Conservation (phyloP, 2,113 vertebrate genomes). For the Lepisosteus osseus region DNA sequence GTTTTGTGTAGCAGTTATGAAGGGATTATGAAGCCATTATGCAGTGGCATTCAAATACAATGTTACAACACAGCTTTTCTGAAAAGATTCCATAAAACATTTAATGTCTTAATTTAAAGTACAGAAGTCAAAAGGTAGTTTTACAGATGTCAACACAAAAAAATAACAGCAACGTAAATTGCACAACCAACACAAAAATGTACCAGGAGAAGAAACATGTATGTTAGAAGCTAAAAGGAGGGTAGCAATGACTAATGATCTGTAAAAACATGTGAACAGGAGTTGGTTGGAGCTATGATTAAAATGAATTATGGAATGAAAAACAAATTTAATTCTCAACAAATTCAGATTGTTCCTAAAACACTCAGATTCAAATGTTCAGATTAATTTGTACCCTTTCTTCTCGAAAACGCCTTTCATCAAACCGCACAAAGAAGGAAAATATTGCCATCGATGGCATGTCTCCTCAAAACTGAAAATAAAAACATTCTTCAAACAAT, state of each 20-base stretch:
- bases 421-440: no score
- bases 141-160: background rate
- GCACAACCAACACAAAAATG: background rate
- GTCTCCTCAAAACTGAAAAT: no score
- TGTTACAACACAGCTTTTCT: background rate
- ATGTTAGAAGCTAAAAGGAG: constrained; percentile 34
- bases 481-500: no score
- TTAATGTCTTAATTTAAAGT: background rate
- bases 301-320: constrained; percentile 27
- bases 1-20: no score
- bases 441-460: no score
- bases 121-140: background rate
- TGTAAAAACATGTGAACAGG: constrained; percentile 24
- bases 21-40: no score
- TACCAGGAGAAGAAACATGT: constrained; percentile 18
- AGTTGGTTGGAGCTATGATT: constrained; percentile 11
- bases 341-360: no score
- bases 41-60: no score
- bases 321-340: constrained; percentile 18
- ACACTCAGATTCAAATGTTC: no score
- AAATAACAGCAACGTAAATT: background rate
- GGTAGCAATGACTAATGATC: constrained; percentile 16
- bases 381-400: no score
- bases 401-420: no score
- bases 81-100: background rate